Evolutionary conservation across 2,113 vertebrate species (phyloP).

Genomic region (Epinephelus fuscoguttatus): DNA sequence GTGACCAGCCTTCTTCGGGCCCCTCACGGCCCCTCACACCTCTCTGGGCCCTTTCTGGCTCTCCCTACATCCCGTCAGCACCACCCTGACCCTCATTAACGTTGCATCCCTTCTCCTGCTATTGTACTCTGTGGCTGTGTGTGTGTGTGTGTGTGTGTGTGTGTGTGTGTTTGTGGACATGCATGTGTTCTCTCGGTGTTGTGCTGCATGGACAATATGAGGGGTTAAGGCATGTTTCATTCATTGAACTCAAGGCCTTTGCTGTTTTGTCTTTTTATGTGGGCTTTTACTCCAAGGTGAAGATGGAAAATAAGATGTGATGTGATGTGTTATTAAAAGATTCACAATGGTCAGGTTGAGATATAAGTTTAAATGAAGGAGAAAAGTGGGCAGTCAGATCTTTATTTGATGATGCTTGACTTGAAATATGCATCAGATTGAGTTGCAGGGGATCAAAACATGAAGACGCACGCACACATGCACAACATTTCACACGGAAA

Average conservation of each 20-base stretch:
- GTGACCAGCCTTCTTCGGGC: conserved; percentile 69
- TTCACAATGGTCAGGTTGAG: conserved; percentile 9
- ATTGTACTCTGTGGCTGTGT: not conserved
- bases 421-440: conserved; percentile 37
- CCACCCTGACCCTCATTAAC: conserved; percentile 80
- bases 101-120: conserved; percentile 33
- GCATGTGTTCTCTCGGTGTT: conserved; percentile 28
- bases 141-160: not conserved
- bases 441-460: conserved; percentile 27
- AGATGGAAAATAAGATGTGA: conserved; percentile 13
- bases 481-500: not conserved
- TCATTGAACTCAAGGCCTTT: conserved; percentile 20
- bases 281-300: conserved; percentile 3
- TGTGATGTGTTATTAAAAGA: conserved; percentile 22
- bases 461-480: not conserved
- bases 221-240: not conserved
- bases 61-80: conserved; percentile 66
- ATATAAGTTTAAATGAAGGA: conserved; percentile 27
- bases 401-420: conserved; percentile 40
- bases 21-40: conserved; percentile 72
- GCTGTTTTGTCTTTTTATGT: conserved; percentile 13
- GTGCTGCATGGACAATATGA: not conserved
- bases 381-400: conserved; percentile 32
- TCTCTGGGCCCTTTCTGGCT: conserved; percentile 68
- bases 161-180: conserved; percentile 46